These are phyloP conservation scores for Formica exsecta DNA, from an alignment of 1,140 invertebrate species.

Conservation along the genomic window DNA sequence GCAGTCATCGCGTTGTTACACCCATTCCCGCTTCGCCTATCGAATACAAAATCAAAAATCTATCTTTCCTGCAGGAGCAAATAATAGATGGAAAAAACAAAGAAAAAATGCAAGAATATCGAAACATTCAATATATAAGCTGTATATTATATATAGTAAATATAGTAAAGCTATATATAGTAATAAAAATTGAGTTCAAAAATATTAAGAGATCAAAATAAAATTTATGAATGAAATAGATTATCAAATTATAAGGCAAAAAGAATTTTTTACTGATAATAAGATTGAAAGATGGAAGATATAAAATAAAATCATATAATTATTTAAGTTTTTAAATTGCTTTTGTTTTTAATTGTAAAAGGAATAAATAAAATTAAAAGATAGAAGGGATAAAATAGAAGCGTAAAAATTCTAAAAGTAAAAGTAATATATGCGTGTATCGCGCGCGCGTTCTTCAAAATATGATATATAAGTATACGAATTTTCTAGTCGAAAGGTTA, in stretches of 20 bases:
- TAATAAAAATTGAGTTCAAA: background rate
- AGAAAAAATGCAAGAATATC: background rate
- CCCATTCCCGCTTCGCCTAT: constrained; percentile 27
- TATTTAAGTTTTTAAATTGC: background rate
- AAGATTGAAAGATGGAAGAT: background rate
- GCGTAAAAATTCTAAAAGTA: background rate
- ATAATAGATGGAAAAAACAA: constrained; percentile 10
- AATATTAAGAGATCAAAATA: constrained; percentile 26
- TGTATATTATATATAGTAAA: too few relatives aligned
- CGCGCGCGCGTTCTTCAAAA: background rate
- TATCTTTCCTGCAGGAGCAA: constrained; percentile 23
- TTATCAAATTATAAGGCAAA: background rate
- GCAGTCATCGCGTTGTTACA: constrained; percentile 10
- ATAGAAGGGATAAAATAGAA: background rate
- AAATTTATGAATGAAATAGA: constrained; percentile 1
- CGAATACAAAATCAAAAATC: constrained; percentile 44
- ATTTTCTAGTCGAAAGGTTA: constrained; percentile 32
- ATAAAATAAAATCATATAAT: background rate
- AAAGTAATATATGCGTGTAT: background rate
- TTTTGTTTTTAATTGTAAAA: background rate
- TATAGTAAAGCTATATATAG: too few relatives aligned
- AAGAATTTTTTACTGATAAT: background rate
- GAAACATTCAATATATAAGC: constrained; percentile 4
- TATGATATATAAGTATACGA: background rate
- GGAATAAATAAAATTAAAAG: background rate